Evolutionary conservation across 64 coral and sea anemone species (phyloP), one percentile per base, ranked within the genome.

Genomic region (Anthopleura sola): DNA sequence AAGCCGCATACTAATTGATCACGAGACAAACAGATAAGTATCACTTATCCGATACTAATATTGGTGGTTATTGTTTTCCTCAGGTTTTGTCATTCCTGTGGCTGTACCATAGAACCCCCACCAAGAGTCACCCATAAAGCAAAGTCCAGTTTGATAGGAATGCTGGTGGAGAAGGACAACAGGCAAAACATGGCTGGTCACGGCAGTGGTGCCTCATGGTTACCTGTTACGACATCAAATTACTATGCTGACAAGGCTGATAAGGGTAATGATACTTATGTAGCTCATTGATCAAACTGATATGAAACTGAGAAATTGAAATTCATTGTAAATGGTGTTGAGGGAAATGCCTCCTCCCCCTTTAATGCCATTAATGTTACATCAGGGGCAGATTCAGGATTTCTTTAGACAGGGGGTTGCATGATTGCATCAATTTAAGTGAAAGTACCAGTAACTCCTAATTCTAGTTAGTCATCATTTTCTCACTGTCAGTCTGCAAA

Each of bases 71-170:
- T 66, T 5, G 34, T 15, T 37, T 18, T 24, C 19, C 19, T 60
- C 32, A 83, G 82, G 32, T 91, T 81, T 81, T 99, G 97, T 48
- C 89, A 92, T 80, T 90, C 97, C 0, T 99, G 97, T 83, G 89
- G 93, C 13, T 92, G 93, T 81, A 56, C 36, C 44, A 99, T 99
- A 44, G 97, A 95, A 37, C 89, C 97, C 6, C 97, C 97, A 23
- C 97, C 97, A 32, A 92, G 97, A 36, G 81, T 92, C 53, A 88
- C 94, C 9, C 83, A 86, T 12, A 82, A 86, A 76, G 62, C 47
- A 54, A 75, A 87, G 56, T 88, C 88, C 16, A 91, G 87, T 62
- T 78, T 94, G 55, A 94, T 94, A 62, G 91, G 91, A 18, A 90
- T 88, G 32, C 37, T 97, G 29, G 91, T 97, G 31, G 91, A 97